A percentile compares a stretch with the other conserved stretches of the same genome.
These are phyloP conservation scores for Drosophila bocqueti DNA, from an alignment of 1,140 invertebrate genomes.

Conservation along the genomic window DNA sequence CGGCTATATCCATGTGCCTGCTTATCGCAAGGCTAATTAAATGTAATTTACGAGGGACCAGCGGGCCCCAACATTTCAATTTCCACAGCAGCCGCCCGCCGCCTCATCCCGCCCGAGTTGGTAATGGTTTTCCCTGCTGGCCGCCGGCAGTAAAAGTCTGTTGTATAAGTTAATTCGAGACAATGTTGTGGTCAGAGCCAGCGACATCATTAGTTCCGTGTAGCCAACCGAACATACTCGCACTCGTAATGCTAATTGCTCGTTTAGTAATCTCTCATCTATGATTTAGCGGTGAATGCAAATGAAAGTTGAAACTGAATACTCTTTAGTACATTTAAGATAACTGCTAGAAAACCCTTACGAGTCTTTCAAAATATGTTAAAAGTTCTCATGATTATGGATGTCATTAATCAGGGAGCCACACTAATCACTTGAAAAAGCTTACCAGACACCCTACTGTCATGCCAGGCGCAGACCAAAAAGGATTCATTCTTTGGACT, in stretches of 20 bases:
- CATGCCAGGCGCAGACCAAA: too few species aligned
- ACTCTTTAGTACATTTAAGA: not conserved
- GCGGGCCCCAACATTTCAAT: constrained; percentile 50
- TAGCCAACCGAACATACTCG: constrained; percentile 38
- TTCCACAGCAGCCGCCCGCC: constrained; percentile 32
- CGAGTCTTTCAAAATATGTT: too few species aligned
- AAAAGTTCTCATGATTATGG: too few species aligned
- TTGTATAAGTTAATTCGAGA: constrained; percentile 64
- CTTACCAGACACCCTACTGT: too few species aligned
- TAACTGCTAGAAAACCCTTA: too few species aligned
- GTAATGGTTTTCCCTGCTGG: constrained; percentile 53
- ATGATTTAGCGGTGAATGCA: constrained; percentile 50
- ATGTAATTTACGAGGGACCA: constrained; percentile 60
- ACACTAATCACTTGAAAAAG: too few species aligned
- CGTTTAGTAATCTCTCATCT: constrained; percentile 41
- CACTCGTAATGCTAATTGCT: constrained; percentile 62
- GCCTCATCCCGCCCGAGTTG: not conserved
- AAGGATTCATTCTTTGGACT: too few species aligned
- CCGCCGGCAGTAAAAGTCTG: constrained; percentile 67
- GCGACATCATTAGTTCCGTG: constrained; percentile 74
- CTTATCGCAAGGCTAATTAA: constrained; percentile 52
- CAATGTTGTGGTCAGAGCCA: constrained; percentile 58
- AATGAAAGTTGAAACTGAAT: constrained; percentile 39
- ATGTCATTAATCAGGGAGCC: too few species aligned
- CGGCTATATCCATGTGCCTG: constrained; percentile 16